These are phyloP conservation scores for Ammospiza caudacuta DNA, from an alignment of 2,113 vertebrate genomes.

Conservation along the genomic window DNA sequence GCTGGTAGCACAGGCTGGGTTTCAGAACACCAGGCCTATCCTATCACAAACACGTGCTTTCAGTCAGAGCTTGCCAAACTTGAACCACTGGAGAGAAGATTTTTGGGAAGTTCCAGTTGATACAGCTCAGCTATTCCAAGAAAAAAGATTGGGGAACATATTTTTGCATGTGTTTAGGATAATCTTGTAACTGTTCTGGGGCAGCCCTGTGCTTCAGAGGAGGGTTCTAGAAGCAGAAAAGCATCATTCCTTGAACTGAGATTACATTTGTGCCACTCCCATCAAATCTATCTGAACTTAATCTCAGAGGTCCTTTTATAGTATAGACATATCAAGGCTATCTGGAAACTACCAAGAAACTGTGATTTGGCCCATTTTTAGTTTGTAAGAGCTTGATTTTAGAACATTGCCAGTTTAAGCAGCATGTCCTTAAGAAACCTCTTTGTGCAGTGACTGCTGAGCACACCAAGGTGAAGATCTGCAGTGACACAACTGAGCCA, in stretches of 20 bases:
- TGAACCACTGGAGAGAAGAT: not conserved
- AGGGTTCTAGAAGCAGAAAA: not conserved
- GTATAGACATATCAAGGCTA: not conserved
- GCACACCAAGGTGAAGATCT: not conserved
- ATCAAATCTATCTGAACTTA: not conserved
- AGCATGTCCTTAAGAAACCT: not conserved
- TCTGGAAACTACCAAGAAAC: not conserved
- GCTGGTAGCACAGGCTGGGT: not conserved
- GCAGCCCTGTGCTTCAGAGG: not conserved
- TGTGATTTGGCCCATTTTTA: not conserved
- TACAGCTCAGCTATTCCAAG: constrained; percentile 18
- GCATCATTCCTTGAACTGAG: not conserved
- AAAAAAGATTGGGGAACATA: not conserved
- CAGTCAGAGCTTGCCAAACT: not conserved
- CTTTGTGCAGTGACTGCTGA: not conserved
- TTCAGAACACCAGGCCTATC: constrained; percentile 6
- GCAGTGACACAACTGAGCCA: not conserved
- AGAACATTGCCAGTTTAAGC: not conserved
- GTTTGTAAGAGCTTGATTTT: not conserved
- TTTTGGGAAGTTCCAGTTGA: constrained; percentile 24
- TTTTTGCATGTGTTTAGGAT: not conserved
- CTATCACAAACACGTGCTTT: constrained; percentile 20
- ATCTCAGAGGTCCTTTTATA: not conserved
- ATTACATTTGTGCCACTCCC: not conserved
- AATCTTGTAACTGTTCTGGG: not conserved